Conservation (phyloP, 2,888 invertebrate genomes). For the Lymantria dispar region DNA sequence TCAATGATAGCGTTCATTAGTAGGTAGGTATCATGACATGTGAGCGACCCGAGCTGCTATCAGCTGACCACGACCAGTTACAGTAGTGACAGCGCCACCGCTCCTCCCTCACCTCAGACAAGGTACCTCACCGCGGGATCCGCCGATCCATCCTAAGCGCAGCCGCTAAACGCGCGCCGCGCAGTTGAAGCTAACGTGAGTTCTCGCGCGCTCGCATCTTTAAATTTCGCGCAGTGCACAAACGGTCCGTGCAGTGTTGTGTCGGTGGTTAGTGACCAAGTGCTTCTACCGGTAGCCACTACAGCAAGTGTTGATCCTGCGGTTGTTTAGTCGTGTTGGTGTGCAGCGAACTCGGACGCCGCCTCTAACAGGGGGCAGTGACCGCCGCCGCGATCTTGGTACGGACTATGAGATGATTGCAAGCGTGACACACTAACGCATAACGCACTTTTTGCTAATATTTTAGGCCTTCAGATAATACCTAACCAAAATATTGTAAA, state of each 20-base stretch:
- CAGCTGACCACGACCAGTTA: constrained; percentile 21
- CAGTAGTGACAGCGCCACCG: background rate
- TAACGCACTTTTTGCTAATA: constrained; percentile 13
- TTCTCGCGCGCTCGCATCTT: constrained; percentile 9
- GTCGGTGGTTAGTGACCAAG: constrained; percentile 3
- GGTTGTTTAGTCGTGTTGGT: constrained; percentile 3
- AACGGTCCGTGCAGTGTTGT: constrained; percentile 1
- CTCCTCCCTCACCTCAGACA: constrained; percentile 5
- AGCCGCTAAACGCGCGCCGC: background rate
- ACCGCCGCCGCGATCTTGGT: constrained; percentile 55
- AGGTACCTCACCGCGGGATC: constrained; percentile 1
- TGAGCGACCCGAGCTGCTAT: background rate
- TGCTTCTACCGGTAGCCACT: constrained; percentile 3
- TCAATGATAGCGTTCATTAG: background rate
- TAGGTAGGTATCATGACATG: background rate
- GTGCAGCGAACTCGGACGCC: constrained; percentile 12
- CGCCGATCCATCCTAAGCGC: constrained; percentile 4
- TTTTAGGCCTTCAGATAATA: constrained; percentile 4
- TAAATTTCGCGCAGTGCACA: background rate
- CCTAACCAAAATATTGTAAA: background rate
- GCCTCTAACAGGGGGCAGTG: constrained; percentile 51
- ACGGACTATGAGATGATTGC: constrained; percentile 33
- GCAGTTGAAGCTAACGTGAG: constrained; percentile 15
- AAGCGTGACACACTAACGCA: constrained; percentile 27
- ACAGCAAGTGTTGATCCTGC: constrained; percentile 1